phyloP scores from a whole-genome alignment of 2,797 vertebrate genomes.

The Sphenodon punctatus region DNA sequence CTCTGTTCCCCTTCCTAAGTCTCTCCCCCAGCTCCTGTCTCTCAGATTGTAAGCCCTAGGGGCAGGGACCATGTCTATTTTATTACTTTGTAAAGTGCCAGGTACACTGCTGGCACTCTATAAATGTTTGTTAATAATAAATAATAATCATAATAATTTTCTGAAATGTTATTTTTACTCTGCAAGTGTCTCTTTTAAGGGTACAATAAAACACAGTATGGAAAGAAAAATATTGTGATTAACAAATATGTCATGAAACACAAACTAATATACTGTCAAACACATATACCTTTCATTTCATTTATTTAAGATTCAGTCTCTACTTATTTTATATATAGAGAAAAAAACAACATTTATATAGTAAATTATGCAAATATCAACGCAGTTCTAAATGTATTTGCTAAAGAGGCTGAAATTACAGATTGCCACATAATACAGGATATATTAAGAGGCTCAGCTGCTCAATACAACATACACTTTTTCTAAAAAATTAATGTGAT shows the following conservation, averaged over 20 bases:
- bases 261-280: neutral
- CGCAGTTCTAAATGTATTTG: fast-evolving
- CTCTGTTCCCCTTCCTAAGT: too few species aligned
- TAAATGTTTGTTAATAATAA: too few species aligned
- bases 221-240: neutral
- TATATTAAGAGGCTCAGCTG: too few species aligned
- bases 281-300: fast-evolving
- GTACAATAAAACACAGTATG: fast-evolving
- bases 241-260: neutral
- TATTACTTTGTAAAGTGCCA: too few species aligned
- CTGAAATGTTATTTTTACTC: neutral
- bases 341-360: fast-evolving
- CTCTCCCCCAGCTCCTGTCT: too few species aligned
- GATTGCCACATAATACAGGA: too few species aligned
- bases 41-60: too few species aligned
- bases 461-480: neutral
- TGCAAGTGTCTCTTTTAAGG: neutral
- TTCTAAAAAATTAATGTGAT: neutral
- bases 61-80: too few species aligned
- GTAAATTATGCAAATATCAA: neutral
- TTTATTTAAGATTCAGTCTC: neutral
- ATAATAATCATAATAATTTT: neutral
- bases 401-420: neutral
- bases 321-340: neutral
- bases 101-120: too few species aligned